A percentile compares a stretch with the other conserved stretches of the same genome.
Conservation (phyloP, 2,797 vertebrate genomes). For the Gastrophryne carolinensis region DNA sequence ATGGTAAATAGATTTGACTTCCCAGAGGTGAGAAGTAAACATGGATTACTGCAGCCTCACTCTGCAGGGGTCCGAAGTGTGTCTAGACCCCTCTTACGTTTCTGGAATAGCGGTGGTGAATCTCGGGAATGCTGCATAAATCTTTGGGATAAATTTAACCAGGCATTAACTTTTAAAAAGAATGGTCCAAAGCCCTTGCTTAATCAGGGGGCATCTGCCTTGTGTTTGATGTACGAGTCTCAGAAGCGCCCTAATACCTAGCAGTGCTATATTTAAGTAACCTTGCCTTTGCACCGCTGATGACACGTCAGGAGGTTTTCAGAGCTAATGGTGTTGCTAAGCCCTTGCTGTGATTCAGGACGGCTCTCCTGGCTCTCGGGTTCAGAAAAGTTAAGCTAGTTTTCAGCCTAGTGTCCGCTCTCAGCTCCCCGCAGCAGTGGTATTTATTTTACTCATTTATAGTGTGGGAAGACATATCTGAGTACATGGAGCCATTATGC, state of each 20-base stretch:
- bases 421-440: no score
- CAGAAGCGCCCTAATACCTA: conserved; percentile 68
- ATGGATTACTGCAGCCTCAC: conserved; percentile 48
- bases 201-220: conserved; percentile 71
- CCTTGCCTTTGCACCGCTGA: conserved; percentile 65
- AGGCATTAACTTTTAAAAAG: conserved; percentile 68
- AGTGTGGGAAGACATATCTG: no score
- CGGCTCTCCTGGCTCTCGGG: conserved; percentile 66
- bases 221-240: conserved; percentile 65
- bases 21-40: conserved; percentile 6
- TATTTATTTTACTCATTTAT: no score
- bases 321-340: conserved; percentile 74
- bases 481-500: no score
- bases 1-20: background rate
- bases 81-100: conserved; percentile 65
- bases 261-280: conserved; percentile 70
- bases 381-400: conserved; percentile 67
- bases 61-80: conserved; percentile 61
- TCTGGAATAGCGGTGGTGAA: conserved; percentile 59
- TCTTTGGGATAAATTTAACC: conserved; percentile 69
- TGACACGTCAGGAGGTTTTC: conserved; percentile 66
- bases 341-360: conserved; percentile 58
- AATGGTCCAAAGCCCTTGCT: conserved; percentile 65
- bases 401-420: conserved; percentile 50
- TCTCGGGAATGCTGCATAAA: conserved; percentile 60